phyloP scores from a whole-genome alignment of 1,140 invertebrate genomes.

The Globodera ellingtonae region DNA sequence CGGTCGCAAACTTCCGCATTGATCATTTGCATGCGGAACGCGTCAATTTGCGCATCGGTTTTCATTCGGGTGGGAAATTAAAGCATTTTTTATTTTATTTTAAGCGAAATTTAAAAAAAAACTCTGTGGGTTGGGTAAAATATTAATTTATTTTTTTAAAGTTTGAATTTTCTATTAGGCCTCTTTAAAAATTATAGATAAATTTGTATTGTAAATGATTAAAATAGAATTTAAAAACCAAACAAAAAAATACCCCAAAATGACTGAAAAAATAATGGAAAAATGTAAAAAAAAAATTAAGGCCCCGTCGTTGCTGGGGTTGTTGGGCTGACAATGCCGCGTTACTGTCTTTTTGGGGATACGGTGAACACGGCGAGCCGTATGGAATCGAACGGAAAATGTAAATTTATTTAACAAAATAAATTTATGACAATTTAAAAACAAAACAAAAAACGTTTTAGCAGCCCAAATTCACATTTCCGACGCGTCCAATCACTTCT shows the following conservation, averaged over 20 bases:
- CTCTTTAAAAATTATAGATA: too few species aligned
- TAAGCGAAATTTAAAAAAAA: too few species aligned
- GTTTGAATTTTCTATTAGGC: too few species aligned
- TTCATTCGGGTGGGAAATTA: slow-evolving; percentile 68
- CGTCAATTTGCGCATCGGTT: slow-evolving; percentile 81
- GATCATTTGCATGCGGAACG: slow-evolving; percentile 86
- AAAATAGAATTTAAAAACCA: not conserved
- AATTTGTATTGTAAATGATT: too few species aligned
- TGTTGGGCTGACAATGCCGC: slow-evolving; percentile 79
- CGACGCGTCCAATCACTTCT: slow-evolving; percentile 50
- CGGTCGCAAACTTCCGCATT: slow-evolving; percentile 76
- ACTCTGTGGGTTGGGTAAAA: too few species aligned
- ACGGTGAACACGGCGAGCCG: slow-evolving; percentile 86
- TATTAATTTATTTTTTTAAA: too few species aligned
- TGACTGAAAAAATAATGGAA: too few species aligned
- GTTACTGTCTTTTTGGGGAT: slow-evolving; percentile 77
- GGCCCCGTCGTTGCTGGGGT: slow-evolving; percentile 21
- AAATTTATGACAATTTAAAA: not conserved
- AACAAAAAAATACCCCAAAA: slow-evolving; percentile 76
- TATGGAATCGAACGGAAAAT: slow-evolving; percentile 76
- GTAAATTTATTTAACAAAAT: slow-evolving; percentile 60
- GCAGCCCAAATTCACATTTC: slow-evolving; percentile 59
- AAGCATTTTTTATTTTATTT: slow-evolving; percentile 63
- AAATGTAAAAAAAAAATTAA: not conserved
- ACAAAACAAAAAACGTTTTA: slow-evolving; percentile 31